Evolutionary conservation across 2,797 vertebrate species (phyloP).

Genomic region (Brachyrhaphis roseni): DNA sequence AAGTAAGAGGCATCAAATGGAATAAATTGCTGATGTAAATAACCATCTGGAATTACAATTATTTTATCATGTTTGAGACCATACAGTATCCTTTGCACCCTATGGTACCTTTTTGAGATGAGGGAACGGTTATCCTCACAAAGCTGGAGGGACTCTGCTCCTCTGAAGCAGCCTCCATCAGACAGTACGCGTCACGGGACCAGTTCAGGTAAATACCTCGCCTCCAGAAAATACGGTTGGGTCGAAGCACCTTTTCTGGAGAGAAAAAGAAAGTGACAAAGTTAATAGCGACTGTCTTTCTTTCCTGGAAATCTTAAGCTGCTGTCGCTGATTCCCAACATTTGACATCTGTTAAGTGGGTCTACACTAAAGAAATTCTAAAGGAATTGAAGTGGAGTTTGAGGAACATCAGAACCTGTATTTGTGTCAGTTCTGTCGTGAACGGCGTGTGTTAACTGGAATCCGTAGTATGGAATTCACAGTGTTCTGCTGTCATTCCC

Average conservation of each 20-base stretch:
- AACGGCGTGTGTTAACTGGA: not conserved
- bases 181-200: conserved; percentile 93
- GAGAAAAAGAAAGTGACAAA: not conserved
- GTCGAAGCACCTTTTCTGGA: conserved; percentile 85
- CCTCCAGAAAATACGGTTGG: conserved; percentile 93
- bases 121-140: conserved; percentile 93
- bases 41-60: not conserved
- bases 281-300: not conserved
- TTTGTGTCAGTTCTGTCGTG: not conserved
- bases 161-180: conserved; percentile 88
- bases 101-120: conserved; percentile 88
- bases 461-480: not conserved
- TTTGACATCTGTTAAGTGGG: not conserved
- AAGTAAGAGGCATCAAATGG: not conserved
- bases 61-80: not conserved
- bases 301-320: not conserved
- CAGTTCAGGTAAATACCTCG: conserved; percentile 94
- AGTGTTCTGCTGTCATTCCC: not conserved
- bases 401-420: not conserved
- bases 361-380: not conserved
- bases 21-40: not conserved
- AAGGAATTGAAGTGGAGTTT: not conserved
- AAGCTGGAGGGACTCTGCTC: conserved; percentile 86
- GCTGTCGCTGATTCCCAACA: not conserved
- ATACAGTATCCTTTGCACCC: not conserved